Conservation (phyloP, 37 sponge, comb jelly and placozoan genomes). For the Mnemiopsis leidyi region DNA sequence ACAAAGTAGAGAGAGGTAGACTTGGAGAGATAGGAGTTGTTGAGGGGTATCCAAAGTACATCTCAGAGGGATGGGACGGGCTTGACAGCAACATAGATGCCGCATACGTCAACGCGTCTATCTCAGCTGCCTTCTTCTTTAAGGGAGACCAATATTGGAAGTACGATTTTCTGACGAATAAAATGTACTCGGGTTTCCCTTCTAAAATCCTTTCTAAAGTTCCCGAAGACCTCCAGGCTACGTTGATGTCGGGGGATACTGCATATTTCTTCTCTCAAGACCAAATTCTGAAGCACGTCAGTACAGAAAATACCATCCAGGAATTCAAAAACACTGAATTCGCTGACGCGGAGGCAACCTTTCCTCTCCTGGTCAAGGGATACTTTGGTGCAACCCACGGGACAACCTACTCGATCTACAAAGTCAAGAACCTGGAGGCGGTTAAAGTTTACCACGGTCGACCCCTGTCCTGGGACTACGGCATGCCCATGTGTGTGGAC, state of each 20-base stretch:
- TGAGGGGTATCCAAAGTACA: slow-evolving; percentile 26
- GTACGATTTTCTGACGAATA: not conserved
- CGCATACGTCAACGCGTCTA: not conserved
- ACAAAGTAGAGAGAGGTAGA: slow-evolving; percentile 41
- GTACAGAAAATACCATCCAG: not conserved
- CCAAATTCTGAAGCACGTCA: not conserved
- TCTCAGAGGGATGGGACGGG: not conserved
- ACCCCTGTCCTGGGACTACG: slow-evolving; percentile 42
- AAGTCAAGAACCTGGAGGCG: not conserved
- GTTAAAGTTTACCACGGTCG: not conserved
- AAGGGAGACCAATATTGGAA: slow-evolving; percentile 17
- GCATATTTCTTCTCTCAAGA: slow-evolving; percentile 1
- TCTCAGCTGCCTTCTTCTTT: not conserved
- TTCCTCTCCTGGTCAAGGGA: slow-evolving; percentile 34
- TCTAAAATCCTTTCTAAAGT: not conserved
- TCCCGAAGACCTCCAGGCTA: not conserved
- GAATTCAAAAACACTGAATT: not conserved
- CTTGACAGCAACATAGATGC: slow-evolving; percentile 10
- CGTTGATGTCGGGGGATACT: not conserved
- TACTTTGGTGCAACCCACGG: slow-evolving; percentile 10
- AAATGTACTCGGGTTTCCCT: slow-evolving; percentile 23
- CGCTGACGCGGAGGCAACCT: not conserved
- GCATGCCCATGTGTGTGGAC: slow-evolving; percentile 35
- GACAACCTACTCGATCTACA: slow-evolving; percentile 29
- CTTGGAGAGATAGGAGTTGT: not conserved